Conservation (phyloP, 1,140 invertebrate species). For the Hesperophylax magnus region DNA sequence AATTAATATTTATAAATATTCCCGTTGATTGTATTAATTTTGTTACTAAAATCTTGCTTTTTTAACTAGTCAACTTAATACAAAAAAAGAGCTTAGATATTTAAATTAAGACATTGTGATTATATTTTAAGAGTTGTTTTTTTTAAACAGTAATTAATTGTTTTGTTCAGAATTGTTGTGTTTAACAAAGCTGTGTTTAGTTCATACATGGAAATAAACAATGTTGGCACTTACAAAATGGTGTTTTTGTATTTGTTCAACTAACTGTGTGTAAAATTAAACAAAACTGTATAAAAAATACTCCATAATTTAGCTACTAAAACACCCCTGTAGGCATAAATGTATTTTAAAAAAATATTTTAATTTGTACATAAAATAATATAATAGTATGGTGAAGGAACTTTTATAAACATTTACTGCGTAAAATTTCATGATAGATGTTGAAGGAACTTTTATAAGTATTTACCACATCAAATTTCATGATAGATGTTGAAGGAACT, state of each 20-base stretch:
- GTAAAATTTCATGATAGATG: no score
- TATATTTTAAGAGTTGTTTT: not conserved
- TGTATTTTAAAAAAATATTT: not conserved
- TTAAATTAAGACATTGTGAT: not conserved
- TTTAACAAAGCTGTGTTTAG: constrained; percentile 14
- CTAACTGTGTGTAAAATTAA: constrained; percentile 53
- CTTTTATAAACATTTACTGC: no score
- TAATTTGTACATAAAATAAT: not conserved
- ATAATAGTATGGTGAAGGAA: not conserved
- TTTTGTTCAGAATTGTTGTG: not conserved
- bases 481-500: no score
- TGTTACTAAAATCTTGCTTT: not conserved
- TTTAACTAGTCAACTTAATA: not conserved
- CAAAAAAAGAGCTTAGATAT: constrained; percentile 10
- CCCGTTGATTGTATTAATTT: not conserved
- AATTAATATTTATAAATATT: not conserved
- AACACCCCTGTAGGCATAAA: constrained; percentile 37
- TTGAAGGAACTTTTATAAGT: no score
- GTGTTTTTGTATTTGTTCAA: constrained; percentile 55
- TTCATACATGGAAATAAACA: constrained; percentile 33
- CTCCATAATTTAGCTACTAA: constrained; percentile 42
- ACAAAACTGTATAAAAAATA: constrained; percentile 7
- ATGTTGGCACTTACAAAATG: constrained; percentile 36
- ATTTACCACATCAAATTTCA: no score
- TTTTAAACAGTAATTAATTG: constrained; percentile 7